These are phyloP conservation scores for Nebria ingens DNA, from an alignment of 1,140 invertebrate genomes.

Conservation along the genomic window DNA sequence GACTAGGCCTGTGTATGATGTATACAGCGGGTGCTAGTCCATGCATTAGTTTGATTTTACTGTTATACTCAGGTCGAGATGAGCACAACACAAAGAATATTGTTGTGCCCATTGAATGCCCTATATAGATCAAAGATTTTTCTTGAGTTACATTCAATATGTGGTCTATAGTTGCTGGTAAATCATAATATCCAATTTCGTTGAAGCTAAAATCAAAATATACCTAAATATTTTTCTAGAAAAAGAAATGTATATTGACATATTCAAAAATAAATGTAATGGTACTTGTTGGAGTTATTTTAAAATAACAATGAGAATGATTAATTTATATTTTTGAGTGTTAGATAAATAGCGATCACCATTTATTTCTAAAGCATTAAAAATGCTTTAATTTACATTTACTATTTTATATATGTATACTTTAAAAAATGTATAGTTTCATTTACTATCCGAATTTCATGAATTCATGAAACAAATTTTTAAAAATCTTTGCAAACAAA, in stretches of 20 bases:
- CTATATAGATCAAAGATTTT: slow-evolving; percentile 40
- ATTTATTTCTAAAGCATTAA: too few species aligned
- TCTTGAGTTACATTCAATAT: slow-evolving; percentile 39
- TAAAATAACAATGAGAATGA: too few species aligned
- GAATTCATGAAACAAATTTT: too few species aligned
- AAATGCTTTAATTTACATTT: too few species aligned
- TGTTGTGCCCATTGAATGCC: slow-evolving; percentile 51
- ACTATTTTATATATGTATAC: too few species aligned
- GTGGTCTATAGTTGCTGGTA: slow-evolving; percentile 48
- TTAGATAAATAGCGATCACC: background rate
- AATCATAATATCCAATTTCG: slow-evolving; percentile 41
- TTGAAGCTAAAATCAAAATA: slow-evolving; percentile 24
- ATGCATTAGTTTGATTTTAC: slow-evolving; percentile 38
- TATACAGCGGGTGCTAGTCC: slow-evolving; percentile 44
- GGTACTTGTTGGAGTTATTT: background rate
- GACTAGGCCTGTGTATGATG: slow-evolving; percentile 23
- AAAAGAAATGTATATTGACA: slow-evolving; percentile 4
- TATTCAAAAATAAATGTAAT: background rate
- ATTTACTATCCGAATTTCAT: too few species aligned
- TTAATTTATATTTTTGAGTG: background rate
- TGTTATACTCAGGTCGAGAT: slow-evolving; percentile 41
- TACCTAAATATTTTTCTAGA: slow-evolving; percentile 16
- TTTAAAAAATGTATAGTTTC: too few species aligned
- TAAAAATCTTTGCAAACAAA: too few species aligned
- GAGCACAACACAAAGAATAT: slow-evolving; percentile 36